phyloP scores from a whole-genome alignment of 2,888 invertebrate species.

The Agriopis aurantiaria region DNA sequence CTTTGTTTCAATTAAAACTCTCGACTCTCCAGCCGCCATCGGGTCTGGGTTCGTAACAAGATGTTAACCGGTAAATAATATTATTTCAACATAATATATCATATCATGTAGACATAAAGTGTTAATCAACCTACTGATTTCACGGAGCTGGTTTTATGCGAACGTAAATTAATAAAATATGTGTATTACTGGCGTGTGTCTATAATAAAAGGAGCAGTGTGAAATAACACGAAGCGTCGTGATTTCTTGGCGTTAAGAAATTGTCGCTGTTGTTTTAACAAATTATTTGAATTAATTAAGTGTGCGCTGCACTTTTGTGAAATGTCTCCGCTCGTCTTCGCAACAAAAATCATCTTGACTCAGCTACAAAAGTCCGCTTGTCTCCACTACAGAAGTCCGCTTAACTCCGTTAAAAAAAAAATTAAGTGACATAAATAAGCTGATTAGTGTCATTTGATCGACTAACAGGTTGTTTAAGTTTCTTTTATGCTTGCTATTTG shows the following conservation, averaged over 20 bases:
- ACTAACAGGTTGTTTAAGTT: slow-evolving; percentile 13
- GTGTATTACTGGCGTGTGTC: neutral
- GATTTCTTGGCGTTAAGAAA: slow-evolving; percentile 8
- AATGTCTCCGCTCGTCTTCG: no score
- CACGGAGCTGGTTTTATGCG: slow-evolving; percentile 14
- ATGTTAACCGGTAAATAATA: no score
- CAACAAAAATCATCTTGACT: no score
- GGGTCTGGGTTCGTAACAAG: no score
- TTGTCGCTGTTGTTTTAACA: slow-evolving; percentile 9
- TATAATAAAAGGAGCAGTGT: slow-evolving; percentile 13
- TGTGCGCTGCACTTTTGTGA: no score
- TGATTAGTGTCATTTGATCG: slow-evolving; percentile 1
- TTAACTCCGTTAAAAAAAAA: no score
- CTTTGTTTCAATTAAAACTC: no score
- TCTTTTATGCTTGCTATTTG: slow-evolving; percentile 1
- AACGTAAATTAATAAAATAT: slow-evolving; percentile 18
- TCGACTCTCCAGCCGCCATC: no score
- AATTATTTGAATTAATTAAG: neutral
- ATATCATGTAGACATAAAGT: no score
- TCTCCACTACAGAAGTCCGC: no score
- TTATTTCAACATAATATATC: no score
- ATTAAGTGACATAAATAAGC: slow-evolving; percentile 5
- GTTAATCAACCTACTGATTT: slow-evolving; percentile 1
- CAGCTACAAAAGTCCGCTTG: no score
- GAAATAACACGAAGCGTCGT: slow-evolving; percentile 13